phyloP scores from a whole-genome alignment of 2,888 invertebrate species.

The Watsonalla binaria region DNA sequence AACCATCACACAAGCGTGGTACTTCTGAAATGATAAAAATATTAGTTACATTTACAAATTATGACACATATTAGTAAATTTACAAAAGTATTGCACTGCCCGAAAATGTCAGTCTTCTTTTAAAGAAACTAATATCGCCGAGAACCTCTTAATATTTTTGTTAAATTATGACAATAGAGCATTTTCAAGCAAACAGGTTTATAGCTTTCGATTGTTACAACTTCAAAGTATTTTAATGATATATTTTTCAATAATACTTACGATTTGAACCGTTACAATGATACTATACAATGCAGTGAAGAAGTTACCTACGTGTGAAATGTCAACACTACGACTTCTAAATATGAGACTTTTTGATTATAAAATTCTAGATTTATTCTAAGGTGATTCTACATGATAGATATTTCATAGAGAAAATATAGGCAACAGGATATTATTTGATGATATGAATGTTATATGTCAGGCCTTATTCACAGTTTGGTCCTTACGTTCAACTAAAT shows the following conservation, averaged over 20 bases:
- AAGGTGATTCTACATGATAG: conserved; percentile 31
- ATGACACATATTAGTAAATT: conserved; percentile 9
- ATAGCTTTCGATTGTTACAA: neutral
- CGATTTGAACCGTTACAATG: neutral
- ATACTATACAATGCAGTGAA: conserved; percentile 19
- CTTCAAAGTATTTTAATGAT: conserved; percentile 3
- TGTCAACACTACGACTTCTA: conserved; percentile 20
- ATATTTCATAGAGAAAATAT: conserved; percentile 22
- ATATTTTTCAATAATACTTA: neutral
- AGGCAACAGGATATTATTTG: conserved; percentile 27
- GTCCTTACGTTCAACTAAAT: conserved; percentile 58
- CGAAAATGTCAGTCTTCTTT: conserved; percentile 61
- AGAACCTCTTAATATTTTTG: too few relatives aligned
- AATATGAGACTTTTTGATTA: conserved; percentile 28
- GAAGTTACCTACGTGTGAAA: conserved; percentile 9
- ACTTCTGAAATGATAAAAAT: too few relatives aligned
- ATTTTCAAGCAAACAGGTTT: neutral
- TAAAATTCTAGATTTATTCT: conserved; percentile 34
- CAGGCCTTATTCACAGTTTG: conserved; percentile 52
- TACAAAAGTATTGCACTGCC: conserved; percentile 65
- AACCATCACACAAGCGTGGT: too few relatives aligned
- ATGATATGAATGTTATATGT: conserved; percentile 57
- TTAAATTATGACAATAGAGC: too few relatives aligned
- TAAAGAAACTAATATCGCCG: too few relatives aligned
- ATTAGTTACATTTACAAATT: neutral